These are phyloP conservation scores for Willisornis vidua DNA, from an alignment of 2,113 vertebrate genomes.

Conservation along the genomic window DNA sequence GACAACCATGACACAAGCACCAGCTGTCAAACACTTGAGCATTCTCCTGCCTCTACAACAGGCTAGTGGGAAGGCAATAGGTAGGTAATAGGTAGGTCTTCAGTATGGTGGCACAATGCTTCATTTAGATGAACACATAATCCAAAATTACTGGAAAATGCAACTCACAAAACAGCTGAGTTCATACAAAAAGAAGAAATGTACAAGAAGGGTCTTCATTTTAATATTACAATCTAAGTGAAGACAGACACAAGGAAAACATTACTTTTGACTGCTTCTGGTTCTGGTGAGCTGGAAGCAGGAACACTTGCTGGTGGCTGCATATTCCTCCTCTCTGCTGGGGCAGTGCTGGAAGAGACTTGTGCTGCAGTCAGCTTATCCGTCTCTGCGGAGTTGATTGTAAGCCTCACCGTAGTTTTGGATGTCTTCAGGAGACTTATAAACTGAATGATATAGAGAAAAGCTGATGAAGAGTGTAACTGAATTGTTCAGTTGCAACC, in stretches of 20 bases:
- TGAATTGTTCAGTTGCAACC: not conserved
- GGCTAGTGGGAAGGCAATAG: not conserved
- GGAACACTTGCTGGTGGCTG: conserved; percentile 7
- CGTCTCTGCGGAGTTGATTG: conserved; percentile 71
- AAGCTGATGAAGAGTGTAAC: not conserved
- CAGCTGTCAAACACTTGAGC: not conserved
- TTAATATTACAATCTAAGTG: not conserved
- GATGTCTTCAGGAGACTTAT: conserved; percentile 80
- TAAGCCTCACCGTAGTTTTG: conserved; percentile 79
- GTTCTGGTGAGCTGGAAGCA: conserved; percentile 66
- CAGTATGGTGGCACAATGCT: not conserved
- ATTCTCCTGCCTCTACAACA: not conserved
- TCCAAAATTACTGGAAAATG: not conserved
- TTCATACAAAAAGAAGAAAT: not conserved
- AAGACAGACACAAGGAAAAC: not conserved
- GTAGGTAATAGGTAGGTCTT: not conserved
- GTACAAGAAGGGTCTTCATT: not conserved
- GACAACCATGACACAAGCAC: not conserved
- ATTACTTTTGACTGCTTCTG: conserved; percentile 83
- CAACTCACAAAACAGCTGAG: not conserved
- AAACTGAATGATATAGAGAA: conserved; percentile 73
- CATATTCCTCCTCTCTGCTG: conserved; percentile 56
- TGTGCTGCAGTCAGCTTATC: conserved; percentile 29
- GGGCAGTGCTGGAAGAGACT: not conserved
- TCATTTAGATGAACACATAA: not conserved